A percentile compares a stretch with the other conserved stretches of the same genome.
Conservation (phyloP, 1,140 invertebrate species). For the Dinothrombium tinctorium region DNA sequence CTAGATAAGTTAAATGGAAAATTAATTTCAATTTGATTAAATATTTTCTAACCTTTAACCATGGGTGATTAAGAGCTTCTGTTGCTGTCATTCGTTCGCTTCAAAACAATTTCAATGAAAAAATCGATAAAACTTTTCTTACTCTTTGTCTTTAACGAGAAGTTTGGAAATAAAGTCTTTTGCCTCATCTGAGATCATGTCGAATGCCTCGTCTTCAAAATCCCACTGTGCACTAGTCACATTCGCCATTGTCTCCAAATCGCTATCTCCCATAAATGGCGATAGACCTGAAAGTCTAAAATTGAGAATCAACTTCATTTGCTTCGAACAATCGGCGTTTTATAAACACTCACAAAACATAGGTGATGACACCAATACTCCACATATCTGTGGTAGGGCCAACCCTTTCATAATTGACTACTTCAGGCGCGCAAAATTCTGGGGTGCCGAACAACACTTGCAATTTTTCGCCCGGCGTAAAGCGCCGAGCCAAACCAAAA, state of each 20-base stretch:
- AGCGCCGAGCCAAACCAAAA: constrained; percentile 78
- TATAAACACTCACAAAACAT: constrained; percentile 66
- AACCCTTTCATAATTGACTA: constrained; percentile 92
- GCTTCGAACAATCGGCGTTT: too few relatives aligned
- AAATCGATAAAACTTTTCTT: constrained; percentile 28
- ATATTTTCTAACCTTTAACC: too few relatives aligned
- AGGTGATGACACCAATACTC: constrained; percentile 90
- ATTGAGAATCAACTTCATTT: too few relatives aligned
- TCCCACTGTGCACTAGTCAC: constrained; percentile 84
- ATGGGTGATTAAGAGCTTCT: too few relatives aligned
- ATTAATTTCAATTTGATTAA: too few relatives aligned
- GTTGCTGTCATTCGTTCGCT: too few relatives aligned
- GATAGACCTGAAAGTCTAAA: constrained; percentile 89
- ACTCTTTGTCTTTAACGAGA: constrained; percentile 72
- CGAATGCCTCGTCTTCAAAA: constrained; percentile 80
- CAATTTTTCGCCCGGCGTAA: constrained; percentile 70
- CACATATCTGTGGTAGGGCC: constrained; percentile 78
- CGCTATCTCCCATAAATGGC: constrained; percentile 92
- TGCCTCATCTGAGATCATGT: constrained; percentile 65
- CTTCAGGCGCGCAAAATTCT: constrained; percentile 93
- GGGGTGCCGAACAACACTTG: constrained; percentile 73
- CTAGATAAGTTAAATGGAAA: too few relatives aligned
- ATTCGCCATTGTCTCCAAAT: constrained; percentile 89
- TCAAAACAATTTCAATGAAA: too few relatives aligned
- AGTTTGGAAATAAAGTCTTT: constrained; percentile 76